These are phyloP conservation scores for Asteroscopus sphinx DNA, from an alignment of 2,888 invertebrate genomes.

Conservation along the genomic window DNA sequence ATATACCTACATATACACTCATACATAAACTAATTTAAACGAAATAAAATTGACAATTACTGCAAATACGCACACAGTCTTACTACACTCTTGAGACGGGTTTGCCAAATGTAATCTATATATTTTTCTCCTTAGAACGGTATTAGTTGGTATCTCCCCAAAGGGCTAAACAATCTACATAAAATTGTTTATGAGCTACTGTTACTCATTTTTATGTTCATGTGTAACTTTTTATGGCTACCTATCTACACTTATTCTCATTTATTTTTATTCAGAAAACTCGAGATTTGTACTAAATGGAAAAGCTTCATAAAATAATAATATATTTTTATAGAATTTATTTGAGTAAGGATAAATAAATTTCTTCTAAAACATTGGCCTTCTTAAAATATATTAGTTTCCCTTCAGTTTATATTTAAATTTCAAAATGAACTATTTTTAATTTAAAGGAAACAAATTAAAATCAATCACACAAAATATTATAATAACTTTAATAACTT, in stretches of 20 bases:
- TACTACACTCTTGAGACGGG: slow-evolving; percentile 8
- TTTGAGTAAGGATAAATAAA: background rate
- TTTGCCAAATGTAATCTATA: slow-evolving; percentile 37
- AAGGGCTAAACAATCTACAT: slow-evolving; percentile 57
- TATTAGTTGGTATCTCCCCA: slow-evolving; percentile 50
- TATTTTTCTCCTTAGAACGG: slow-evolving; percentile 31
- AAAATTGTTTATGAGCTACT: slow-evolving; percentile 56
- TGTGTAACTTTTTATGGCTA: slow-evolving; percentile 55
- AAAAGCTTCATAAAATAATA: slow-evolving; percentile 23
- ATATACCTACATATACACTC: no score
- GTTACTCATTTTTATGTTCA: slow-evolving; percentile 58
- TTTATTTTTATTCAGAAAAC: slow-evolving; percentile 49
- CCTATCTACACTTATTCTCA: slow-evolving; percentile 49
- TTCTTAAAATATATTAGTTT: background rate
- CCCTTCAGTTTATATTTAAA: background rate
- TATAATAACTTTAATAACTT: no score
- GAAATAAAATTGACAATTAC: background rate
- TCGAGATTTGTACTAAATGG: slow-evolving; percentile 40
- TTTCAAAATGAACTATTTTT: background rate
- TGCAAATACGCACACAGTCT: background rate
- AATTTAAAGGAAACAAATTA: background rate
- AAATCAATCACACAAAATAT: no score
- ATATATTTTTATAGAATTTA: slow-evolving; percentile 7
- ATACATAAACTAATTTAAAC: no score
- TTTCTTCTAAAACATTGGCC: background rate